Evolutionary conservation across 2,888 invertebrate species (phyloP), one percentile per base, ranked within the genome.

Genomic region (Lithophane semibrunnea): DNA sequence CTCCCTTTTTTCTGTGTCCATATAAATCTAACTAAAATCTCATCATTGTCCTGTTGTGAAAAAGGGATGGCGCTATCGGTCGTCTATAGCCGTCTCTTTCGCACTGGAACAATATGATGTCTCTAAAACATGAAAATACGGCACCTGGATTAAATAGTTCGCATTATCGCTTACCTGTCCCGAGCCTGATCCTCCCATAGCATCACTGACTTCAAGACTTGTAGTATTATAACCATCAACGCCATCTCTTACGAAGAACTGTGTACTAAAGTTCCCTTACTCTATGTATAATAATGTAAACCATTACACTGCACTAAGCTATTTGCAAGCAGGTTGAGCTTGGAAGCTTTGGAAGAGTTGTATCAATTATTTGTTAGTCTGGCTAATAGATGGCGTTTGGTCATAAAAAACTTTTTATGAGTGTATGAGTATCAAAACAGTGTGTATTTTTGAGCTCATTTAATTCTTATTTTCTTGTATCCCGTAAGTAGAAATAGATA

Each of bases 231-330:
- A 18, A 8, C 2, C 0, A 56, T 13, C 21, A 75, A 56, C 67
- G 83, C 83, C 82, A 82, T 79, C 82, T 82, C 10, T 83, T 69
- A 21, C 13, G 4, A 37, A 56, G 18, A n/a, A 37, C 2, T 58
- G 52, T 24, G 24, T 44, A 71, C 56, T 44, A 66, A 69, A 21
- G 29, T 64, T n/a, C 16, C 18, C n/a, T 1, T 44, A 13, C 2
- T 12, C 42, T 9, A 29, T 29, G 37, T 37, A 37, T 37, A 37
- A 42, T 42, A 29, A 44, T 29, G 10, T n/a, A 52, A 49, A 52
- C 49, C 54, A 24, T 54, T 1, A 37, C n/a, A n/a, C n/a, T n/a
- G 29, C n/a, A 49, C 24, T 63, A 24, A 63, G 56, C 66, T n/a
- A n/a, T 69, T 29, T 60, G n/a, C 42, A 18, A 69, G 44, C 42